Percentiles rank a stretch among this genome's conserved stretches.
Evolutionary conservation across 2,797 vertebrate genomes (phyloP).

Genomic region (Clarias pachynema): DNA sequence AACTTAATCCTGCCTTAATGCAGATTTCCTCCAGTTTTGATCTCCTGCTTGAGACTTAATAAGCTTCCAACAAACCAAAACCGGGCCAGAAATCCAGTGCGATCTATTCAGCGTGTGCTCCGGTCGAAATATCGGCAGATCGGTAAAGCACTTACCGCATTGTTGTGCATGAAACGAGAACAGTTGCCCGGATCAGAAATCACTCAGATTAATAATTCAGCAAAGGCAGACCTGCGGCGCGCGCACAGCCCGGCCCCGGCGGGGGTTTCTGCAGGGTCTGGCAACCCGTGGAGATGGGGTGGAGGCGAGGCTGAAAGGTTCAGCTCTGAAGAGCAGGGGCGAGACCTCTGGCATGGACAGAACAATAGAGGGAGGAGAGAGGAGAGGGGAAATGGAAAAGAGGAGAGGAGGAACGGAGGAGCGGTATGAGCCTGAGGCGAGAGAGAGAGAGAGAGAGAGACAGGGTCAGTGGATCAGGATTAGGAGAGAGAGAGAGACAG

Average conservation of each 20-base stretch:
- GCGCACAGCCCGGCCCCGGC: slow-evolving; percentile 10
- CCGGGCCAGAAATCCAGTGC: not conserved
- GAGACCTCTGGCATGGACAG: slow-evolving; percentile 37
- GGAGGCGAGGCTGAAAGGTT: slow-evolving; percentile 35
- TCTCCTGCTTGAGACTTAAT: not conserved
- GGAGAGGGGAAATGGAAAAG: not conserved
- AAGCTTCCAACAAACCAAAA: not conserved
- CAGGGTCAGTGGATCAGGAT: not conserved
- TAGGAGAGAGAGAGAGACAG: not conserved
- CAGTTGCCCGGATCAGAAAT: slow-evolving; percentile 40
- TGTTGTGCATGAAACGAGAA: slow-evolving; percentile 40
- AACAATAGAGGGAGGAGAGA: slow-evolving; percentile 35
- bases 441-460: not conserved
- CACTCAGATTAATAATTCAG: slow-evolving; percentile 52
- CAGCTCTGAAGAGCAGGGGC: slow-evolving; percentile 45
- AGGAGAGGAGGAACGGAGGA: slow-evolving; percentile 11
- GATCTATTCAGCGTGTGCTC: not conserved
- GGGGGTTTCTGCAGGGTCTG: slow-evolving; percentile 32
- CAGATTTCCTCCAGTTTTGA: not conserved
- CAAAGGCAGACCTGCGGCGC: slow-evolving; percentile 32
- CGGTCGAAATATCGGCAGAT: slow-evolving; percentile 7
- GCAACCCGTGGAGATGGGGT: slow-evolving; percentile 46
- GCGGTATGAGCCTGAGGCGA: slow-evolving; percentile 3
- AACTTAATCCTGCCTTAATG: not conserved
- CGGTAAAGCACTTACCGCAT: slow-evolving; percentile 24